Evolutionary conservation across 2,113 vertebrate genomes (phyloP), one percentile per base, ranked within the genome.

Genomic region (Proterorhinus semilunaris): DNA sequence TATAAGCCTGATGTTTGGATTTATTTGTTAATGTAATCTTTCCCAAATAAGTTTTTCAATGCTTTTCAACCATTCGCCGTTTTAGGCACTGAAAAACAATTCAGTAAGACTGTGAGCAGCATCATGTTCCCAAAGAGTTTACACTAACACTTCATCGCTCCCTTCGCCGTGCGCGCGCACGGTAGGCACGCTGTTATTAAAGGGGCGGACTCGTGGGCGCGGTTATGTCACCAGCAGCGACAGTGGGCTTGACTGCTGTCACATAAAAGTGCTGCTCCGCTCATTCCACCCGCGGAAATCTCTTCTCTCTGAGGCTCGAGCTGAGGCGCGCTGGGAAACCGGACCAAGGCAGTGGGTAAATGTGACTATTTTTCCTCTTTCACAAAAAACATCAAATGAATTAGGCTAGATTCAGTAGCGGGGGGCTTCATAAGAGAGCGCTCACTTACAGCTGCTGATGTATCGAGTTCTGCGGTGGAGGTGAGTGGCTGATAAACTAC

Each of bases 181-280:
- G 2, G 71, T 12, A 21, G 6, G 73, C 12, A 21, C 69, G 72
- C 69, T 68, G 76, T 49, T 80, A 86, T 90, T 87, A 86, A 71
- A 78, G 70, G 84, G 88, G 87, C 81, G 78, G 85, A n/a, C 70
- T 50, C 49, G 55, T 0, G 73, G 57, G 78, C 82, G 82, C 83
- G 80, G 45, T 81, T 84, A 65, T 76, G 80, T 53, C 50, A 42
- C 1, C 50, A 8, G 71, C 5, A 8, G 44, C 69, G 73, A 57
- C 10, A 43, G 21, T 61, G 74, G 75, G 54, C 72, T 63, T 62
- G 62, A 45, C 43, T 44, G n/a, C 57, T 9, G 79, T 79, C 76
- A 65, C 44, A 83, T 87, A 87, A 83, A 90, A 89, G 70, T 45
- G 67, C 67, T 6, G 69, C 53, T 78, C 36, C 52, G 54, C n/a